A percentile compares a stretch with the other conserved stretches of the same genome.
Evolutionary conservation across 2,797 vertebrate species (phyloP).

Genomic region (Pangasius djambal): DNA sequence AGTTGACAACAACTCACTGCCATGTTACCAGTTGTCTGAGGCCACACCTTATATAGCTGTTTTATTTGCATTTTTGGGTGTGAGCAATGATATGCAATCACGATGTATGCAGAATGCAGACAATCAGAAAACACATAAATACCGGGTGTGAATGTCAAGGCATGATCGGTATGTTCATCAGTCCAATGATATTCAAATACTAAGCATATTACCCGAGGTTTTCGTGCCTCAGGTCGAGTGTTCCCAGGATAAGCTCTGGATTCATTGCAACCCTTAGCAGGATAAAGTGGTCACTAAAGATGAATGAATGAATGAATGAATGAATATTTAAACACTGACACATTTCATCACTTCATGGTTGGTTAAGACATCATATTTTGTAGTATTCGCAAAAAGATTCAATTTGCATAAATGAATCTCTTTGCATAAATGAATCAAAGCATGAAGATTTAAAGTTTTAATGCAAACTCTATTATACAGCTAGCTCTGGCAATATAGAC

Average conservation of each 20-base stretch:
- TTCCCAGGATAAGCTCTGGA: background rate
- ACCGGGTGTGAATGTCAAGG: background rate
- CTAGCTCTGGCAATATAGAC: background rate
- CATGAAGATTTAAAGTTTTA: background rate
- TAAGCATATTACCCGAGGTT: background rate
- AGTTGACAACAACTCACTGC: background rate
- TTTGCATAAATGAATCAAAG: background rate
- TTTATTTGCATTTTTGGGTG: background rate
- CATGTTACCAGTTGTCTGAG: background rate
- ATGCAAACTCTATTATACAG: background rate
- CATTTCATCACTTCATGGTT: background rate
- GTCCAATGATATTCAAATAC: background rate
- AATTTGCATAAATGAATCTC: background rate
- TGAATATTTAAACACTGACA: background rate
- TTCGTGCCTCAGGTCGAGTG: background rate
- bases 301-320: background rate
- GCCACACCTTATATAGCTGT: background rate
- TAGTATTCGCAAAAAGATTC: background rate
- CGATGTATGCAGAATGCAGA: background rate
- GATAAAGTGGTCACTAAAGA: background rate
- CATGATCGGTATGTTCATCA: background rate
- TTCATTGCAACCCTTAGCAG: background rate
- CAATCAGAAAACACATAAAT: background rate
- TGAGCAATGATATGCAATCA: background rate
- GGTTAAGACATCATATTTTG: background rate